Conservation (phyloP, 2,888 invertebrate species). For the Trissolcus japonicus region DNA sequence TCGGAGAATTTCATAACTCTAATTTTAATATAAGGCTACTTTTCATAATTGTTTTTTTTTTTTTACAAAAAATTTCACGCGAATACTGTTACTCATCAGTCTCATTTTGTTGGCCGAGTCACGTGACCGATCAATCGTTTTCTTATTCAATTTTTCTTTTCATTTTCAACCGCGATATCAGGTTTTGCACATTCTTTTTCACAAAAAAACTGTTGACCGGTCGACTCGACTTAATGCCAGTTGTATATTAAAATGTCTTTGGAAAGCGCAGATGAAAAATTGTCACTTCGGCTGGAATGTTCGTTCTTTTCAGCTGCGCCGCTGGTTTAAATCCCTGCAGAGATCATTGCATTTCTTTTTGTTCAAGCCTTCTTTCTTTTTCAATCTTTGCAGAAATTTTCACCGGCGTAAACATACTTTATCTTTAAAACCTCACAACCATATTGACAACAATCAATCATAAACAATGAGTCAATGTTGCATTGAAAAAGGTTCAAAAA, state of each 20-base stretch:
- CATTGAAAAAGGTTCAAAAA: slow-evolving; percentile 68
- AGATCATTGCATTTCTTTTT: not conserved
- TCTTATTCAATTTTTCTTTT: not conserved
- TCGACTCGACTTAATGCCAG: slow-evolving; percentile 70
- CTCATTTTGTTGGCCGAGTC: slow-evolving; percentile 68
- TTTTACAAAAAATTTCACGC: slow-evolving; percentile 66
- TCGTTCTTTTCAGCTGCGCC: slow-evolving; percentile 51
- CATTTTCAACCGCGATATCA: not conserved
- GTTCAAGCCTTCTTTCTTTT: not conserved
- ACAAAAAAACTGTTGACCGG: slow-evolving; percentile 13
- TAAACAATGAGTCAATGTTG: slow-evolving; percentile 70
- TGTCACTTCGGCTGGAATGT: slow-evolving; percentile 49
- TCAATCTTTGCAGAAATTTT: slow-evolving; percentile 12
- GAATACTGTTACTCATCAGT: slow-evolving; percentile 76
- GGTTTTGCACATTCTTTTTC: not conserved
- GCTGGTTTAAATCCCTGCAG: slow-evolving; percentile 35
- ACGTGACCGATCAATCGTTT: slow-evolving; percentile 22
- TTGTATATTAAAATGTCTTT: slow-evolving; percentile 68
- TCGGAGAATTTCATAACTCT: slow-evolving; percentile 66
- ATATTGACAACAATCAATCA: slow-evolving; percentile 74
- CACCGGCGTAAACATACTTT: slow-evolving; percentile 62
- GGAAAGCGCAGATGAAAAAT: slow-evolving; percentile 61
- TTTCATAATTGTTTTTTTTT: slow-evolving; percentile 43
- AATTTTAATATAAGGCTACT: slow-evolving; percentile 69
- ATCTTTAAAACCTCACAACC: slow-evolving; percentile 74